A percentile compares a stretch with the other conserved stretches of the same genome.
phyloP scores from a whole-genome alignment of 1,140 invertebrate species.

The Tetragonula clypearis region DNA sequence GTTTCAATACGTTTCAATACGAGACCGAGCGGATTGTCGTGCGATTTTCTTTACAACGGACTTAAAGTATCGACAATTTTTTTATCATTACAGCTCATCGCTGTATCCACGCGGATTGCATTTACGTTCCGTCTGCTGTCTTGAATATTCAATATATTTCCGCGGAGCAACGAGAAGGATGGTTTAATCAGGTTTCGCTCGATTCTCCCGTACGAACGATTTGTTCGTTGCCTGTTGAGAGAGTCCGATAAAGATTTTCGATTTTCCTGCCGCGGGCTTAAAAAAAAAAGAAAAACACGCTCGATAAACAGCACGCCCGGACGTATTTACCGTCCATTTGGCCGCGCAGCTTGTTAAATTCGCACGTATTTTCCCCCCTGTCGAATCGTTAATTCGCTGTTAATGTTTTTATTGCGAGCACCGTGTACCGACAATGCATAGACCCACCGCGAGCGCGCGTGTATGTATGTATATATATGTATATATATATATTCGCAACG shows the following conservation, averaged over 20 bases:
- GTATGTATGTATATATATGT: neutral
- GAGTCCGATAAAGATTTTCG: neutral
- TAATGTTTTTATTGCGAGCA: constrained; percentile 50
- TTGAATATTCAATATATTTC: constrained; percentile 11
- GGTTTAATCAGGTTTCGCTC: constrained; percentile 5
- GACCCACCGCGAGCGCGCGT: neutral
- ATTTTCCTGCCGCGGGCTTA: neutral
- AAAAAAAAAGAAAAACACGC: neutral
- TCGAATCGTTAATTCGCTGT: constrained; percentile 26
- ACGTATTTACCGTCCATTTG: neutral
- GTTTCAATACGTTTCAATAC: too few relatives aligned
- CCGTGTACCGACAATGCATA: constrained; percentile 2
- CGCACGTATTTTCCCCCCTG: constrained; percentile 10
- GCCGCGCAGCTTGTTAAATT: constrained; percentile 22
- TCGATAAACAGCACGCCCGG: neutral
- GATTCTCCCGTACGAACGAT: neutral
- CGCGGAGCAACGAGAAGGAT: too few relatives aligned
- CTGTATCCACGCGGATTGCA: too few relatives aligned
- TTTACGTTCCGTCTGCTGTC: neutral
- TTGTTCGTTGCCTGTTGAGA: neutral
- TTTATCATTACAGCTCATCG: neutral
- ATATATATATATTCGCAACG: constrained; percentile 11
- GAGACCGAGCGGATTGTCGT: too few relatives aligned
- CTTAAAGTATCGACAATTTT: too few relatives aligned
- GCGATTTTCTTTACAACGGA: too few relatives aligned